Percentiles rank a stretch among this genome's conserved stretches.
Conservation (phyloP, 2,888 invertebrate genomes). For the Eupithecia vulgata region DNA sequence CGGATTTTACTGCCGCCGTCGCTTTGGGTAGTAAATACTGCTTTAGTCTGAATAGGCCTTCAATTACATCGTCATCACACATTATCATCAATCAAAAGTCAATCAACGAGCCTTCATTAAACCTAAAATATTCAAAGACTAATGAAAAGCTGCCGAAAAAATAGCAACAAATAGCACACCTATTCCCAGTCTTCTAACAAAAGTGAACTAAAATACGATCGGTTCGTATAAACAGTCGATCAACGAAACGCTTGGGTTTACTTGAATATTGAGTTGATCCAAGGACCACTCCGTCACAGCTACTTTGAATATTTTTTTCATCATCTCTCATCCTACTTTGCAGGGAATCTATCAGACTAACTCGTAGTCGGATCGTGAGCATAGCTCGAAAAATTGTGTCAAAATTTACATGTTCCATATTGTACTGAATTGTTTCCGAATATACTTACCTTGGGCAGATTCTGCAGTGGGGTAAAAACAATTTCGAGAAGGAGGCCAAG, state of each 20-base stretch:
- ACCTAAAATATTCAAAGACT: too few relatives aligned
- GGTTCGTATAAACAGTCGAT: constrained; percentile 3
- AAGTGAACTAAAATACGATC: not conserved
- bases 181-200: not conserved
- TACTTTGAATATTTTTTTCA: constrained; percentile 34
- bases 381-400: not conserved
- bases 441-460: too few relatives aligned
- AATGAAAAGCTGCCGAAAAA: too few relatives aligned
- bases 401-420: not conserved
- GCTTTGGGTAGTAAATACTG: too few relatives aligned
- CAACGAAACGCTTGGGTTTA: constrained; percentile 9
- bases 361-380: not conserved
- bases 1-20: too few relatives aligned
- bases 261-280: constrained; percentile 20
- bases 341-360: constrained; percentile 34
- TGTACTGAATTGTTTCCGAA: too few relatives aligned
- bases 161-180: not conserved
- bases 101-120: too few relatives aligned
- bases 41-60: too few relatives aligned
- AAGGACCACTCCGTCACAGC: constrained; percentile 21
- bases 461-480: too few relatives aligned
- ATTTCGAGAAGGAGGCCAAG: too few relatives aligned
- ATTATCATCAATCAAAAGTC: too few relatives aligned
- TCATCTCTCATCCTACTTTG: constrained; percentile 31
- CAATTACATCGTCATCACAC: too few relatives aligned